phyloP scores from a whole-genome alignment of 2,888 invertebrate genomes.

The Pammene fasciana region DNA sequence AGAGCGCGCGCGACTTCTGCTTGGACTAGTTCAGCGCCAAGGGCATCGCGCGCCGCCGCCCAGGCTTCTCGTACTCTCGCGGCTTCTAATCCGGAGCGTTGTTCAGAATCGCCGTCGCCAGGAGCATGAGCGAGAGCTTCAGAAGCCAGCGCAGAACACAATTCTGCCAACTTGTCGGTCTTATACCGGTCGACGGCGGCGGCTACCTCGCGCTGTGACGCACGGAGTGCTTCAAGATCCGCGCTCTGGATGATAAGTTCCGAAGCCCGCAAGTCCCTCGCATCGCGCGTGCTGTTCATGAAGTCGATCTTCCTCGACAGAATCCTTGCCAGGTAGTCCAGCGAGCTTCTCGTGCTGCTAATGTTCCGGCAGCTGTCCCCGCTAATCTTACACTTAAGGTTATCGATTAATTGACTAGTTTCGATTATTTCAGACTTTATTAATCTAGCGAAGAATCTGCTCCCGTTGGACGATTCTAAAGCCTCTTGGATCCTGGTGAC shows the following conservation, averaged over 20 bases:
- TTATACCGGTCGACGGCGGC: slow-evolving; percentile 86
- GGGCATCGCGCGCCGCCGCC: slow-evolving; percentile 89
- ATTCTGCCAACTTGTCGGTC: slow-evolving; percentile 86
- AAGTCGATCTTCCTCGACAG: slow-evolving; percentile 87
- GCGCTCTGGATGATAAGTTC: slow-evolving; percentile 73
- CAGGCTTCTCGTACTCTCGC: slow-evolving; percentile 89
- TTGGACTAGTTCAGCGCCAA: slow-evolving; percentile 89
- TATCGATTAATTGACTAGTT: slow-evolving; percentile 89
- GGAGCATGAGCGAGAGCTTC: slow-evolving; percentile 86
- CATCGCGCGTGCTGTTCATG: slow-evolving; percentile 59
- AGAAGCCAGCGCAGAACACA: slow-evolving; percentile 87
- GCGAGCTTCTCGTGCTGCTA: slow-evolving; percentile 69
- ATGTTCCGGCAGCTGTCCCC: slow-evolving; percentile 77
- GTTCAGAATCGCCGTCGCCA: slow-evolving; percentile 65
- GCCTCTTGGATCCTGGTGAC: slow-evolving; percentile 88
- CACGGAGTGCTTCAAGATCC: slow-evolving; percentile 79
- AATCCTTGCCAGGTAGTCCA: slow-evolving; percentile 90
- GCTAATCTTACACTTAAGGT: slow-evolving; percentile 86
- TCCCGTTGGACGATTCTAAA: slow-evolving; percentile 82
- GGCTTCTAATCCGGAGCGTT: slow-evolving; percentile 79
- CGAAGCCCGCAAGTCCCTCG: slow-evolving; percentile 59
- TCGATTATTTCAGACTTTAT: slow-evolving; percentile 88
- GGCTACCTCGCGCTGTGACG: slow-evolving; percentile 84
- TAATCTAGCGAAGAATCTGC: slow-evolving; percentile 84
- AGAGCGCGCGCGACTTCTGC: slow-evolving; percentile 90